Conservation (phyloP, 2,113 vertebrate species). For the Myotis lucifugus region DNA sequence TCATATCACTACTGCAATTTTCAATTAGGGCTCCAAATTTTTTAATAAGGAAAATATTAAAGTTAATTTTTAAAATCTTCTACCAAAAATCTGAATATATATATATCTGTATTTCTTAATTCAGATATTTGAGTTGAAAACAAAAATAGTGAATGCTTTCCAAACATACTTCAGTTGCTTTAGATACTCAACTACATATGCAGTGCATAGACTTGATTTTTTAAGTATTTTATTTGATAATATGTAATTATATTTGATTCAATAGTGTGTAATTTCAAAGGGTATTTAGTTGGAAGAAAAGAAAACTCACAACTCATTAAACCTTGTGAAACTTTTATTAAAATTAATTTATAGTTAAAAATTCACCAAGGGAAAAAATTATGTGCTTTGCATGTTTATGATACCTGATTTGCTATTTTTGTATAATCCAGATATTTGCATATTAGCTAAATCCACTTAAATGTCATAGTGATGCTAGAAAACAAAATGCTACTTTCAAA, state of each 20-base stretch:
- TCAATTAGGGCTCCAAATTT: not conserved
- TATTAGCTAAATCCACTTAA: slow-evolving; percentile 43
- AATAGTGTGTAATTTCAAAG: not conserved
- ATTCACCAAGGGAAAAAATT: not conserved
- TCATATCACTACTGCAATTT: slow-evolving; percentile 1
- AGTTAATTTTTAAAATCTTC: slow-evolving; percentile 6
- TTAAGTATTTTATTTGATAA: slow-evolving; percentile 26
- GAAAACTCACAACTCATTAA: not conserved
- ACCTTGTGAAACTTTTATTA: not conserved
- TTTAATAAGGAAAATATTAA: not conserved
- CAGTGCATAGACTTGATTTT: not conserved
- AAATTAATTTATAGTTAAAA: slow-evolving; percentile 15
- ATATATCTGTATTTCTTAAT: not conserved
- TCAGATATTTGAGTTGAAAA: slow-evolving; percentile 12
- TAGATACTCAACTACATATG: not conserved
- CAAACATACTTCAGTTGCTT: slow-evolving; percentile 64
- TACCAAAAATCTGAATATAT: not conserved
- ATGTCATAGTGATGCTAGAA: slow-evolving; percentile 47
- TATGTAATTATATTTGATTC: not conserved
- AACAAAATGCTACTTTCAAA: slow-evolving; percentile 54
- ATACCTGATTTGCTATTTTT: not conserved
- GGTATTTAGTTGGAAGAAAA: not conserved
- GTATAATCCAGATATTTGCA: not conserved
- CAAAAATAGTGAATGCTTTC: slow-evolving; percentile 41
- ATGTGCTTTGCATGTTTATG: not conserved